phyloP scores from a whole-genome alignment of 2,888 invertebrate genomes.

The Trichogramma dendrolimi region DNA sequence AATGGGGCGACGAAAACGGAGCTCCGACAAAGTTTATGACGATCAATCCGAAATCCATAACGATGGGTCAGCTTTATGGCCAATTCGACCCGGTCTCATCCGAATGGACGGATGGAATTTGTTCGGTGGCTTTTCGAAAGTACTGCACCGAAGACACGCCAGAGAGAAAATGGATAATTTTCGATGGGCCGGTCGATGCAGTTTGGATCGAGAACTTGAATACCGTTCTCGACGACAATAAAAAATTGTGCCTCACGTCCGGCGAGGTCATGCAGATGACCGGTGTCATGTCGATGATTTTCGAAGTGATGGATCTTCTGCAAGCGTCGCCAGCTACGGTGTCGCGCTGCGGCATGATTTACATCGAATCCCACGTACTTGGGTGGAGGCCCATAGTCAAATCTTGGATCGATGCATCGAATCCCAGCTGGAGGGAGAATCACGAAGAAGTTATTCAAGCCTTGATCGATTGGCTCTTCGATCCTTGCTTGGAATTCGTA shows the following conservation, averaged over 20 bases:
- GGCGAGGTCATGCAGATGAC: conserved; percentile 85
- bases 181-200: conserved; percentile 87
- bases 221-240: conserved; percentile 83
- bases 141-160: conserved; percentile 71
- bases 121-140: conserved; percentile 73
- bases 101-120: conserved; percentile 87
- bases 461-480: conserved; percentile 74
- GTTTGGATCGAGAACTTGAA: conserved; percentile 91
- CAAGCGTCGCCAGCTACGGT: conserved; percentile 86
- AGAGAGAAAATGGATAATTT: conserved; percentile 86
- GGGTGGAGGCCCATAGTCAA: conserved; percentile 78
- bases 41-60: conserved; percentile 85
- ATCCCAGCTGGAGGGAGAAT: conserved; percentile 63
- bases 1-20: conserved; percentile 57
- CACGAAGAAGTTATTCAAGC: conserved; percentile 59
- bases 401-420: conserved; percentile 72
- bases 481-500: conserved; percentile 71
- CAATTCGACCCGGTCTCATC: conserved; percentile 87
- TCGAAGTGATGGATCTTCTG: conserved; percentile 81
- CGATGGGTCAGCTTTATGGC: conserved; percentile 88
- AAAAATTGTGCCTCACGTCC: conserved; percentile 80
- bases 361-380: conserved; percentile 78
- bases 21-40: conserved; percentile 70
- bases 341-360: conserved; percentile 86
- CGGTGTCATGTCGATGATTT: conserved; percentile 77